phyloP scores from a whole-genome alignment of 2,113 vertebrate genomes.

The Eurypyga helias region DNA sequence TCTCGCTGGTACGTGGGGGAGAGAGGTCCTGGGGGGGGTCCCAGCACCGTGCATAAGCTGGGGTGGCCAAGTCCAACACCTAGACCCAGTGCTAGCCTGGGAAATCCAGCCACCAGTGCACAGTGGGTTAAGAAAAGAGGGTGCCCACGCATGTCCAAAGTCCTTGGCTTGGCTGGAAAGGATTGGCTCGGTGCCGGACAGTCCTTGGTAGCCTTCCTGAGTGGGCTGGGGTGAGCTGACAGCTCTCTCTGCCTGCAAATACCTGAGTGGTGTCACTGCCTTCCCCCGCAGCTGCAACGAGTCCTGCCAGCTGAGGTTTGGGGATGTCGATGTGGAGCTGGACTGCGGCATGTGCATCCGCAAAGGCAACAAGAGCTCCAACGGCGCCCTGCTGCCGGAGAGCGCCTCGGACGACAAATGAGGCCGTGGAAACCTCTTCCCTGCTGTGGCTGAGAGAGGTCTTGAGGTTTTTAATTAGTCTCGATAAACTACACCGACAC shows the following conservation, averaged over 20 bases:
- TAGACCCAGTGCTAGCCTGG: accelerated
- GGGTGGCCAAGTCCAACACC: background rate
- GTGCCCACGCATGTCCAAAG: accelerated
- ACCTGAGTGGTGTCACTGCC: background rate
- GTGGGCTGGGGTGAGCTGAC: background rate
- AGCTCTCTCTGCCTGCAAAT: background rate
- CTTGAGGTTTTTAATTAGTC: background rate
- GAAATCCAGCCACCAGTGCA: background rate
- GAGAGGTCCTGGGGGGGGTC: background rate
- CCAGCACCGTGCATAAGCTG: accelerated
- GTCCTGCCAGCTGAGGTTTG: conserved; percentile 16
- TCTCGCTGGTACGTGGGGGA: conserved; percentile 80
- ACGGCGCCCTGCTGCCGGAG: background rate
- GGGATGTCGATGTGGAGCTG: conserved; percentile 47
- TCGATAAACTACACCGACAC: background rate
- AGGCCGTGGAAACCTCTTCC: background rate
- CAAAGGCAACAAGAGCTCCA: background rate
- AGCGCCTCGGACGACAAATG: background rate
- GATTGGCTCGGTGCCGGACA: accelerated
- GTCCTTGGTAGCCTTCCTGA: background rate
- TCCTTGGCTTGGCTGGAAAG: background rate
- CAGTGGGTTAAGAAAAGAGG: accelerated
- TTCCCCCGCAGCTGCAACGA: conserved; percentile 33
- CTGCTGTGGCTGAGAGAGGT: background rate
- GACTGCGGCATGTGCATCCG: conserved; percentile 48